Base-by-base conservation (phyloP, 2,797 vertebrate species). In the Falco novaeseelandiae region DNA sequence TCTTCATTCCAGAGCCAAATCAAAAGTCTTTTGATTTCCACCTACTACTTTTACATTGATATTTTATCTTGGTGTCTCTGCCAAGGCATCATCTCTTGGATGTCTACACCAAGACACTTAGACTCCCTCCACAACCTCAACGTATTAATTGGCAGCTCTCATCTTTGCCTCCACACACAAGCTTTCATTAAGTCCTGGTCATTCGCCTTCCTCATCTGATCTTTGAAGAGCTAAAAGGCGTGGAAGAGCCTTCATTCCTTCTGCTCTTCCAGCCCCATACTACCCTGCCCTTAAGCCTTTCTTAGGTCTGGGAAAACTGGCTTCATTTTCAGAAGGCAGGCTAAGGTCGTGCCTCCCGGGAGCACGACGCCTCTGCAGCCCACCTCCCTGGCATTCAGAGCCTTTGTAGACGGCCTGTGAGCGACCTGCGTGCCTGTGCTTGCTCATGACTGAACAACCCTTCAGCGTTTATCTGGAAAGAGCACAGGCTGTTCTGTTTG, bases 271-370 rank as follows among this genome's bases (percentile, higher is more conserved):
- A 89, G 59, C 19, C 12, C 51, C 54, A 42, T 9, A 8, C 32
- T 18, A 58, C 25, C 46, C n/a, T 58, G 78, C 38, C 49, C 55
- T 38, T 73, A 52, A 46, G 34, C 22, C n/a, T 46, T 38, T 55
- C 40, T 72, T 61, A 66, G 0, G 0, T 6, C 23, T 15, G 12
- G 30, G 26, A 21, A 51, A 71, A 51, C 8, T 12, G 8, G 10
- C 44, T 55, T 67, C 32, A 30, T 54, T 94, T 69, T 36, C 76
- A 58, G 70, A 57, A 55, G 48, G 38, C 36, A 82, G 71, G n/a
- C 30, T 52, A 26, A 66, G 38, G 30, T 8, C 38, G 10, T 63
- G 48, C 30, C 74, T 85, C 36, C 21, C 55, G 46, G 74, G 27
- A 84, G 27, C 51, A 54, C 15, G 9, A 18, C 1, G 13, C 21